Evolutionary conservation across 2,113 vertebrate species (phyloP), one percentile per base, ranked within the genome.

Genomic region (Chionis minor): DNA sequence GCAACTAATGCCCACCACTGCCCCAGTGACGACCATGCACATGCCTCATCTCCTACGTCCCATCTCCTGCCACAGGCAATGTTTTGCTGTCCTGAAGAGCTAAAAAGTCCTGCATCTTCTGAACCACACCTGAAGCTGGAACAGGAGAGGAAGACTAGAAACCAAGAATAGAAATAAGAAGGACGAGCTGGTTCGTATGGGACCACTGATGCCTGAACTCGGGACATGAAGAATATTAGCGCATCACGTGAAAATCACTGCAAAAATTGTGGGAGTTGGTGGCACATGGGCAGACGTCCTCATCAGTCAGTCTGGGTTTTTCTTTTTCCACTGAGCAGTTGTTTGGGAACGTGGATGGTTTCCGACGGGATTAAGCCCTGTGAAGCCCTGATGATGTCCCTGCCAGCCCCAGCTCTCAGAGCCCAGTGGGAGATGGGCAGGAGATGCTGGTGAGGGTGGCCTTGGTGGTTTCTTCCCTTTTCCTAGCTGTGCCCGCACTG

Each of bases 21-120:
- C 38, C 54, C 19, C 0, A 5, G 32, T 63, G 75, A 3, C 1
- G 5, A 13, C 2, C 2, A 8, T 35, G 65, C 24, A 14, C 56
- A 51, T 78, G 55, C 49, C 26, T 22, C 19, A 5, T 5, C 47
- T 17, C 40, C 71, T 32, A 44, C 44, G 42, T 44, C 38, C 3
- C 4, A 0, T 35, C 49, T 30, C 8, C 1, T 26, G 8, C 61
- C 52, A 8, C 3, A 4, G 77, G 44, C 3, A 2, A 3, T 27
- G 21, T 35, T 35, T 30, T 24, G 28, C 23, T 21, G 10, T 28
- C 42, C 45, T 54, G 47, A 47, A 83, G 80, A 28, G n/a, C n/a
- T 55, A 4, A 17, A 23, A 62, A n/a, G 16, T 32, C 19, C 33
- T 47, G 47, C 55, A 62, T 54, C 62, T 75, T 45, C 32, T 45